A percentile compares a stretch with the other conserved stretches of the same genome.
Evolutionary conservation across 2,797 vertebrate species (phyloP).

Genomic region (Myotis findleyi): DNA sequence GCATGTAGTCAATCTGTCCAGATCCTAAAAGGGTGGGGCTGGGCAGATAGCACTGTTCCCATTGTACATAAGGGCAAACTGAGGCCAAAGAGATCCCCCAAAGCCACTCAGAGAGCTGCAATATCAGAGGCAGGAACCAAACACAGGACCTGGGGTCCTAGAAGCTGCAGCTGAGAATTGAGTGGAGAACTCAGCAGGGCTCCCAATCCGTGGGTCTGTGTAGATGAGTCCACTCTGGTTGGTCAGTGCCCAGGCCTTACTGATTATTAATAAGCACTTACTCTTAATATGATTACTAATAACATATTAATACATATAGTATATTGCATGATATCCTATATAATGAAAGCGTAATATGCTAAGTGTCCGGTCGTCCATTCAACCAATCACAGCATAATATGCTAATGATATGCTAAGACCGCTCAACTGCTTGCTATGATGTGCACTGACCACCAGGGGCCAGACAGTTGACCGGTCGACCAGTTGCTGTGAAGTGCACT

Average conservation of each 20-base stretch:
- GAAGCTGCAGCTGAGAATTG: not conserved
- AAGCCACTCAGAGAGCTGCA: not conserved
- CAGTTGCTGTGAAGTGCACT: too few relatives aligned
- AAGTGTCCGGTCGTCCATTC: too few relatives aligned
- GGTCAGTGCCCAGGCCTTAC: not conserved
- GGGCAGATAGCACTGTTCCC: not conserved
- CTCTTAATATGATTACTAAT: not conserved
- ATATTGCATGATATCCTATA: not conserved
- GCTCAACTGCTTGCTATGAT: too few relatives aligned
- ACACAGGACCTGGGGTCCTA: fast-evolving
- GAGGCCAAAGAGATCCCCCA: not conserved
- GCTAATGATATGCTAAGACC: too few relatives aligned
- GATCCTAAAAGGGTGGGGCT: not conserved
- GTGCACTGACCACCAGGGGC: too few relatives aligned
- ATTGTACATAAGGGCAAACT: not conserved
- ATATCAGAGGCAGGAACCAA: not conserved
- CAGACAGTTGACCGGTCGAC: too few relatives aligned
- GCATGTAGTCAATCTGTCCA: not conserved
- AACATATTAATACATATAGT: too few relatives aligned
- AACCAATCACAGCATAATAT: too few relatives aligned
- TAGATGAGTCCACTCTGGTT: not conserved
- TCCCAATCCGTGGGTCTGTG: fast-evolving
- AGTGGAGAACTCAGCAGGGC: not conserved
- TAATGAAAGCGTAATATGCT: too few relatives aligned
- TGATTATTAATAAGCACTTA: not conserved